Evolutionary conservation across 2,888 invertebrate species (phyloP), one percentile per base, ranked within the genome.

Genomic region (Antheraea assamensis): DNA sequence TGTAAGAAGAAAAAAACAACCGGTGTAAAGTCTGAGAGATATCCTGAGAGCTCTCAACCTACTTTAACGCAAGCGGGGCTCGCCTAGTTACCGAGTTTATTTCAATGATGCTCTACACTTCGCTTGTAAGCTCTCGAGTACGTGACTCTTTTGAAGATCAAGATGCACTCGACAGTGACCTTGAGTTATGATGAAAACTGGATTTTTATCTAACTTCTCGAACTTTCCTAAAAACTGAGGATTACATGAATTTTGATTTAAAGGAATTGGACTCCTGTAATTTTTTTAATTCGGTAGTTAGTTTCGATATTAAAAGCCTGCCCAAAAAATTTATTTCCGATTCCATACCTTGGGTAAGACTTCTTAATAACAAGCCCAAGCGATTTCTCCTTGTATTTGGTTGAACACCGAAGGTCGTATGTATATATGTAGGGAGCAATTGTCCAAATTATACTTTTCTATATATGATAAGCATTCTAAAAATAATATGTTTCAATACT

Each of bases 91-190:
- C 80, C 78, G 76, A 82, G 3, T n/a, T 24, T 78, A 80, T 87
- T 83, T 83, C 83, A 82, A 90, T 85, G 85, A 81, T 85, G 78
- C 89, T 90, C 81, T 76, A 78, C 77, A 78, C 77, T 77, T 76
- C 76, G 61, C 61, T 30, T 15, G 30, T 75, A 75, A 75, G 75
- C 74, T 72, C 78, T 77, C 73, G 75, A 71, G 70, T 75, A 73
- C 49, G 68, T 75, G 35, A 35, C 55, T 58, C 58, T 70, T 61
- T 30, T 55, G 3, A 55, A 42, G 30, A 73, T 47, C n/a, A 31
- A 68, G 68, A 68, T 31, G 66, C 21, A 35, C 35, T 68, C 35
- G 35, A 68, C 35, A 24, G n/a, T 68, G 68, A 35, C 68, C 68
- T 35, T 68, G 7, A n/a, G 17, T 5, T 64, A 30, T 64, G 5